Evolutionary conservation across 1,140 invertebrate genomes (phyloP).

Genomic region (Magallana angulata): DNA sequence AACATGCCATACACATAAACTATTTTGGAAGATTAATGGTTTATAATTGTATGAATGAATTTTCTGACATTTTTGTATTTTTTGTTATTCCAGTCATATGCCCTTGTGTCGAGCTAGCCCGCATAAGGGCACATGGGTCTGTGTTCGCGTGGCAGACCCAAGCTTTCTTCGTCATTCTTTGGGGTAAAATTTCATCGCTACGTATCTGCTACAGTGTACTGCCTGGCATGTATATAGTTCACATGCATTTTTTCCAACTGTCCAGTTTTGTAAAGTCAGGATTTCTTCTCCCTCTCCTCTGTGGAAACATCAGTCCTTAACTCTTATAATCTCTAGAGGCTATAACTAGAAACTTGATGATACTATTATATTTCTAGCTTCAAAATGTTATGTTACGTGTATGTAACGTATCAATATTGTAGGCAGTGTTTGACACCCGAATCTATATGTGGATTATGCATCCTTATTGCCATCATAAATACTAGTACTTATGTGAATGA

Average conservation of each 20-base stretch:
- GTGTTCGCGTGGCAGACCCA: constrained; percentile 29
- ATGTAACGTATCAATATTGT: no score
- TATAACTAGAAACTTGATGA: no score
- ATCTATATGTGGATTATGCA: no score
- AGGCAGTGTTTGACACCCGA: no score
- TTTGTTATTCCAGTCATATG: constrained; percentile 37
- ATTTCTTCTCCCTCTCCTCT: neutral
- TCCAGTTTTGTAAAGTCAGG: constrained; percentile 3
- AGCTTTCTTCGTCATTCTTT: constrained; percentile 28
- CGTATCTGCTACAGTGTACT: constrained; percentile 20
- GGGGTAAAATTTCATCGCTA: constrained; percentile 41
- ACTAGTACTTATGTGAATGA: no score
- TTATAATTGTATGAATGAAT: no score
- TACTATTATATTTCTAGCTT: no score
- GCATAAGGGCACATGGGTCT: constrained; percentile 17
- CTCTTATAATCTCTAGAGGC: no score
- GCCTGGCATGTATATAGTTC: constrained; percentile 29
- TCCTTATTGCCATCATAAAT: no score
- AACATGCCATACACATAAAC: no score
- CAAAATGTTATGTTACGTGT: no score
- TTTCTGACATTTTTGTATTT: neutral
- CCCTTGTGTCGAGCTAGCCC: constrained; percentile 23
- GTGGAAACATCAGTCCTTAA: neutral
- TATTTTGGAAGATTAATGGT: no score
- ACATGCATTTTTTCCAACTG: constrained; percentile 19